Evolutionary conservation across 1,140 invertebrate genomes (phyloP).

Genomic region (Drosophila nannoptera): DNA sequence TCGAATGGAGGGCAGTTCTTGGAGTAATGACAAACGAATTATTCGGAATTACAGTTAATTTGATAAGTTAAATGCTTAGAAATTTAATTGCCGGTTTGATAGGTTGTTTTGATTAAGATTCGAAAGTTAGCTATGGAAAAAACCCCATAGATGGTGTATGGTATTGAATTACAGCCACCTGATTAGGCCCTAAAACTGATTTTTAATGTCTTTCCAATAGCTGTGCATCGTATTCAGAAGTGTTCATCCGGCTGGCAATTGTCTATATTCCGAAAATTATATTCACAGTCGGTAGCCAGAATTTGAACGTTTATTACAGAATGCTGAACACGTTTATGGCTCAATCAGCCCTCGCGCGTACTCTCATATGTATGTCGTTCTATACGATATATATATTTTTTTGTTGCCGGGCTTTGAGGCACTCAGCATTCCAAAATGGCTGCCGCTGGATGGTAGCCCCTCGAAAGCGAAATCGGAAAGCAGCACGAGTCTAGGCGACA

Average conservation of each 20-base stretch:
- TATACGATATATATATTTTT: neutral
- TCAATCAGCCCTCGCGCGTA: conserved; percentile 22
- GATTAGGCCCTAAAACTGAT: too few species aligned
- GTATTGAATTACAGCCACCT: too few species aligned
- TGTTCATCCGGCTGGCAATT: neutral
- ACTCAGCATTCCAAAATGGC: conserved; percentile 28
- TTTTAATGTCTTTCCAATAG: too few species aligned
- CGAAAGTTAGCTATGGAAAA: neutral
- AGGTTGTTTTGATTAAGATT: neutral
- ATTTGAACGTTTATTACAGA: neutral
- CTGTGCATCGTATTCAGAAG: too few species aligned
- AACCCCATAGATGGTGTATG: too few species aligned
- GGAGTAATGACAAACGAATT: neutral
- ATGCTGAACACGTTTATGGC: conserved; percentile 15
- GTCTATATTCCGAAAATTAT: neutral
- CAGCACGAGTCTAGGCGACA: conserved; percentile 16
- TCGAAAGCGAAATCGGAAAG: conserved; percentile 22
- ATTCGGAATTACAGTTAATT: neutral
- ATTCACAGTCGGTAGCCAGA: neutral
- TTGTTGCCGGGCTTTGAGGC: conserved; percentile 11
- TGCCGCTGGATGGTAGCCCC: conserved; percentile 14
- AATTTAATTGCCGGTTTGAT: neutral
- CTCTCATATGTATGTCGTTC: neutral
- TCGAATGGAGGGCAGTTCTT: conserved; percentile 5
- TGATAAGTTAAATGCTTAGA: neutral